These are phyloP conservation scores for Mesitornis unicolor DNA, from an alignment of 2,113 vertebrate species.

Conservation along the genomic window DNA sequence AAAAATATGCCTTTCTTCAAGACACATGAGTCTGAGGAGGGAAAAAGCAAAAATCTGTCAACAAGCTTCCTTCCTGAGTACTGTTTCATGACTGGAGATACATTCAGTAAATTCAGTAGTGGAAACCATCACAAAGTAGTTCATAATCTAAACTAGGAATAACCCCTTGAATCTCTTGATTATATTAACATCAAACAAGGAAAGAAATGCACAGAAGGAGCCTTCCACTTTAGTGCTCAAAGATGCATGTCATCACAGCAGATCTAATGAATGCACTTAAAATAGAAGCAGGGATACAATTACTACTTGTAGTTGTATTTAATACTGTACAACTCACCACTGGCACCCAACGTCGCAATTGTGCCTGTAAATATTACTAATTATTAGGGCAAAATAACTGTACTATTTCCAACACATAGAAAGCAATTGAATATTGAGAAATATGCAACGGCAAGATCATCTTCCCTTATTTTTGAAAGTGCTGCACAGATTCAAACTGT, in stretches of 20 bases:
- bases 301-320: not conserved
- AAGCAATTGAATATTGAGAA: not conserved
- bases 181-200: not conserved
- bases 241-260: not conserved
- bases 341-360: not conserved
- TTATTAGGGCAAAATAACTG: not conserved
- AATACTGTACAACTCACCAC: not conserved
- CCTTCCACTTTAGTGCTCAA: not conserved
- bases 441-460: not conserved
- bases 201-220: not conserved
- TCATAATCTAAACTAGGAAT: not conserved
- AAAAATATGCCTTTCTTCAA: not conserved
- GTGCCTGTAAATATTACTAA: not conserved
- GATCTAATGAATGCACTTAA: not conserved
- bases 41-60: not conserved
- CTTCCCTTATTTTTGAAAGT: not conserved
- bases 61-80: not conserved
- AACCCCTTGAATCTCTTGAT: not conserved
- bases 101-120: not conserved
- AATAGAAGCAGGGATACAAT: not conserved
- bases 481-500: fast-evolving
- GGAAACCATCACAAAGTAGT: not conserved
- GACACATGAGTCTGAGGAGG: not conserved
- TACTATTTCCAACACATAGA: not conserved
- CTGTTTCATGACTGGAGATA: not conserved